Conservation (phyloP, 2,888 invertebrate species). For the Monoplex corrugatus region DNA sequence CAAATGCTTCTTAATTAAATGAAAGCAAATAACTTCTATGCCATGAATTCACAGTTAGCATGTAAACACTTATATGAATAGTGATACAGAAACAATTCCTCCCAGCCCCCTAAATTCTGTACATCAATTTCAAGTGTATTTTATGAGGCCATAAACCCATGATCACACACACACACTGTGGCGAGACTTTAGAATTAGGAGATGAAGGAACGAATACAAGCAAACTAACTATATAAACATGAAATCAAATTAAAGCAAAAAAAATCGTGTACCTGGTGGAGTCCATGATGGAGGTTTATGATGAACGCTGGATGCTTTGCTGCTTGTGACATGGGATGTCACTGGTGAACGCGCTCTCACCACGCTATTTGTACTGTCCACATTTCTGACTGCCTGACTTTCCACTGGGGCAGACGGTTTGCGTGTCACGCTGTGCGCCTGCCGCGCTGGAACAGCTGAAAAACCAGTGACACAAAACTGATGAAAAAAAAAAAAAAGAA, state of each 20-base stretch:
- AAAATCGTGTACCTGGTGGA: not conserved
- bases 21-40: not conserved
- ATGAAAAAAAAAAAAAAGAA: not conserved
- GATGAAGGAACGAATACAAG: not conserved
- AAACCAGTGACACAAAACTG: not conserved
- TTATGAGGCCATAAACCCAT: no score
- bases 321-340: not conserved
- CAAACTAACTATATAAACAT: no score
- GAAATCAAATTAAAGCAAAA: not conserved
- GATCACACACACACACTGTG: no score
- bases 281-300: slow-evolving; percentile 18
- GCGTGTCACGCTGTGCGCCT: not conserved
- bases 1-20: not conserved
- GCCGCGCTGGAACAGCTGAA: not conserved
- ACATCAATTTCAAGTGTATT: no score
- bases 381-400: not conserved
- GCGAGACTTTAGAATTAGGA: not conserved
- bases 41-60: no score
- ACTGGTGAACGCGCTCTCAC: not conserved
- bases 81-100: not conserved
- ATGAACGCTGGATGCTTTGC: not conserved
- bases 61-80: no score
- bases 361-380: not conserved
- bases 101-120: not conserved
- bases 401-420: not conserved